phyloP scores from a whole-genome alignment of 2,888 invertebrate genomes.

The Eustalomyia histrio region DNA sequence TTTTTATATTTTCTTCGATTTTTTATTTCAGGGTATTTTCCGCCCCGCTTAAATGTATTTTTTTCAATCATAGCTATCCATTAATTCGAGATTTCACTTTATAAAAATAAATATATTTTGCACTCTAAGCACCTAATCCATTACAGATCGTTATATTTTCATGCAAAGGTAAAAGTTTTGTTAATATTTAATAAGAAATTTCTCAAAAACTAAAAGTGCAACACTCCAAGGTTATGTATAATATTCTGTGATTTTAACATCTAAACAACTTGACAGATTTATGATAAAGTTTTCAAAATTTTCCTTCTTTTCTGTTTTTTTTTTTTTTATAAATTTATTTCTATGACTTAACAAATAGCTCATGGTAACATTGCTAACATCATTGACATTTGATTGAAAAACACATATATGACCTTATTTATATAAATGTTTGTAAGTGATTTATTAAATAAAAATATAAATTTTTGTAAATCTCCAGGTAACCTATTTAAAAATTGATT shows the following conservation, averaged over 20 bases:
- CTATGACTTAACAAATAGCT: too few species aligned
- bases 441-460: too few species aligned
- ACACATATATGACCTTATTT: too few species aligned
- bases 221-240: not conserved
- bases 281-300: not conserved
- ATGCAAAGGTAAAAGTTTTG: not conserved
- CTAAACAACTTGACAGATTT: not conserved
- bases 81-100: too few species aligned
- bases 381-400: too few species aligned
- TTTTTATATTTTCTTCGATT: too few species aligned
- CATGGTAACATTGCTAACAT: too few species aligned
- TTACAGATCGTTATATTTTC: not conserved
- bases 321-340: not conserved
- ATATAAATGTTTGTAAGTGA: too few species aligned
- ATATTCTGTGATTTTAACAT: not conserved
- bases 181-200: not conserved
- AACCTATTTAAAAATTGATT: constrained; percentile 5
- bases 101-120: not conserved
- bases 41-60: too few species aligned
- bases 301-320: not conserved
- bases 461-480: too few species aligned
- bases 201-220: not conserved
- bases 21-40: too few species aligned
- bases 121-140: not conserved
- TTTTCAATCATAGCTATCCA: too few species aligned